These are phyloP conservation scores for Penaeus vannamei DNA, from an alignment of 1,140 invertebrate species.

Conservation along the genomic window DNA sequence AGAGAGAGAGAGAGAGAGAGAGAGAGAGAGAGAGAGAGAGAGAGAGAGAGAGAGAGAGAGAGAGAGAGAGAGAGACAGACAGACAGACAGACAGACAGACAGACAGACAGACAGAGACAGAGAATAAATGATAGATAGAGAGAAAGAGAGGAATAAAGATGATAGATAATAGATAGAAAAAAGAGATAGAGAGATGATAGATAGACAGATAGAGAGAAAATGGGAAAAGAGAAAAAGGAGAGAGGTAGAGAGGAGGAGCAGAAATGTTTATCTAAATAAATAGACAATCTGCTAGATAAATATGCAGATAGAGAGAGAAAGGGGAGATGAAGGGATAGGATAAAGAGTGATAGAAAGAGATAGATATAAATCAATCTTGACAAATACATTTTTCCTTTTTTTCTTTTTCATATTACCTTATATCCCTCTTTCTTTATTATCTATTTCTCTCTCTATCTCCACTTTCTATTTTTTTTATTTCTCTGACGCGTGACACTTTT, in stretches of 20 bases:
- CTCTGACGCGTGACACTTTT: too few species aligned
- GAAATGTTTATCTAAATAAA: neutral
- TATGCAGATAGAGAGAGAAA: neutral
- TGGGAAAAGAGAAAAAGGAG: neutral
- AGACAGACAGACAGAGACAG: neutral
- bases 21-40: constrained; percentile 11
- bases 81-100: neutral
- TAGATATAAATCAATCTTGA: too few species aligned
- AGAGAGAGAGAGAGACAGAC: neutral
- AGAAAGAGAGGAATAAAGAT: too few species aligned
- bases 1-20: too few species aligned
- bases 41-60: neutral
- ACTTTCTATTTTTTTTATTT: too few species aligned
- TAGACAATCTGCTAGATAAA: neutral
- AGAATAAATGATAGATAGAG: too few species aligned
- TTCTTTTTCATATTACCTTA: too few species aligned
- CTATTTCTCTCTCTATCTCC: too few species aligned
- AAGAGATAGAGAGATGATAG: too few species aligned
- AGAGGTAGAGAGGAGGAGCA: neutral
- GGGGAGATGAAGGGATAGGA: neutral
- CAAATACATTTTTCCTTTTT: too few species aligned
- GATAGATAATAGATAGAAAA: too few species aligned
- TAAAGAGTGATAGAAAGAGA: neutral
- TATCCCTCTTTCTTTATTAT: too few species aligned
- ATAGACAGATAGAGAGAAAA: neutral